Conservation (phyloP, 1,140 invertebrate species). For the Euura saliciscinereae region DNA sequence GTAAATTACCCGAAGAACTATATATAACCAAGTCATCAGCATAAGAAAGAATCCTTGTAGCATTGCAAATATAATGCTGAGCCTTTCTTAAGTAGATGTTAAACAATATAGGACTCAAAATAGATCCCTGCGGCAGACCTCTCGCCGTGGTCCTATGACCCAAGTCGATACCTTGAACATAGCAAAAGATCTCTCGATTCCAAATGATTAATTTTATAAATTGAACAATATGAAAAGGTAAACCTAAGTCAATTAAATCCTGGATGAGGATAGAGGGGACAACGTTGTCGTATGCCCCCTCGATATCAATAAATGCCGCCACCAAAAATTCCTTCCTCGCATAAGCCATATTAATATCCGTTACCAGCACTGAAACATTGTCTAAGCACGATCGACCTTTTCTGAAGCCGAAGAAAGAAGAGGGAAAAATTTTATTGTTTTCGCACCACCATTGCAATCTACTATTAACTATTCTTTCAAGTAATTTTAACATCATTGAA, state of each 20-base stretch:
- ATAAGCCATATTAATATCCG: neutral
- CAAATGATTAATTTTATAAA: conserved; percentile 22
- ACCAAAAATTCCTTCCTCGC: neutral
- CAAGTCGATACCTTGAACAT: neutral
- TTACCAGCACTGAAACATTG: neutral
- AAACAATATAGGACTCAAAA: neutral
- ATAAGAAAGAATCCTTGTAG: too few species aligned
- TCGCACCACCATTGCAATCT: neutral
- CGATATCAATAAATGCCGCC: conserved; percentile 20
- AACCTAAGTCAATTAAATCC: neutral
- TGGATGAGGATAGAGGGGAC: conserved; percentile 14
- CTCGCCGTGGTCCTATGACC: conserved; percentile 6
- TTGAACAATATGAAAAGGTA: conserved; percentile 10
- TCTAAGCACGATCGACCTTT: neutral
- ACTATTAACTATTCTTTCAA: neutral
- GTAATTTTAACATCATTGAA: neutral
- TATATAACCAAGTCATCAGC: too few species aligned
- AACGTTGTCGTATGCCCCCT: conserved; percentile 20
- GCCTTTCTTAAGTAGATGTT: neutral
- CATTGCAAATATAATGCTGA: too few species aligned
- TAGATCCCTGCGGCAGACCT: conserved; percentile 21
- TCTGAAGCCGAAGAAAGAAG: neutral
- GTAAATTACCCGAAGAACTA: too few species aligned
- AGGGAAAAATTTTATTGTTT: too few species aligned
- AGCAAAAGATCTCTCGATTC: conserved; percentile 9